Evolutionary conservation across 2,797 vertebrate genomes (phyloP), one percentile per base, ranked within the genome.

Genomic region (Gila robusta): DNA sequence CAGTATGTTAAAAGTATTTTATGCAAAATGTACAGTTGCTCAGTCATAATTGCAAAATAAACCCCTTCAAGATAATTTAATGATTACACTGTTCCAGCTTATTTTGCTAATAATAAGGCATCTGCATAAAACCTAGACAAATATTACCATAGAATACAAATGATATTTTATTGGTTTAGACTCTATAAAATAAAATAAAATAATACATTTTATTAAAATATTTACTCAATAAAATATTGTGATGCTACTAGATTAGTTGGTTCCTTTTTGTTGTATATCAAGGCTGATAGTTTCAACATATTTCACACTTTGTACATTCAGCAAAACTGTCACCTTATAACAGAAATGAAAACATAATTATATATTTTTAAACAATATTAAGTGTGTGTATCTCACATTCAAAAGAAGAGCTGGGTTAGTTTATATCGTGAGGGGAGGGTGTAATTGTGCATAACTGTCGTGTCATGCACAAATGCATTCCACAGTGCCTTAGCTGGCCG

Each of bases 251-350:
- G 35, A 7, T 41, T 54, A 66, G 26, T 32, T 66, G 28, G 26
- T 32, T 8, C 8, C 19, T 17, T 37, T 17, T 47, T 81, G 9
- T 28, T 28, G 28, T 41, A 41, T 41, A 49, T 17, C 32, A 70
- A 54, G 6, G 39, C 32, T 44, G 6, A 72, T 70, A 10, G 17
- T 70, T 28, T 69, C 23, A 52, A 85, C 77, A 85, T 85, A 85
- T 85, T 85, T 85, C 84, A 80, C 84, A 85, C 76, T 37, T 80
- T 37, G 84, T 80, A 73, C 84, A 66, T 73, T 77, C n/a, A 70
- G 35, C n/a, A 84, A 84, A 78, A 67, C 56, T 12, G 41, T 32
- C 56, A n/a, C n/a, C 35, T 52, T 17, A 39, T n/a, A 83, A 83
- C 81, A 23, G 14, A 67, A 70, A n/a, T 10, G 0, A n/a, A 7